Percentiles rank a stretch among this genome's conserved stretches.
Evolutionary conservation across 2,113 vertebrate genomes (phyloP).

Genomic region (Micronycteris hirsuta): DNA sequence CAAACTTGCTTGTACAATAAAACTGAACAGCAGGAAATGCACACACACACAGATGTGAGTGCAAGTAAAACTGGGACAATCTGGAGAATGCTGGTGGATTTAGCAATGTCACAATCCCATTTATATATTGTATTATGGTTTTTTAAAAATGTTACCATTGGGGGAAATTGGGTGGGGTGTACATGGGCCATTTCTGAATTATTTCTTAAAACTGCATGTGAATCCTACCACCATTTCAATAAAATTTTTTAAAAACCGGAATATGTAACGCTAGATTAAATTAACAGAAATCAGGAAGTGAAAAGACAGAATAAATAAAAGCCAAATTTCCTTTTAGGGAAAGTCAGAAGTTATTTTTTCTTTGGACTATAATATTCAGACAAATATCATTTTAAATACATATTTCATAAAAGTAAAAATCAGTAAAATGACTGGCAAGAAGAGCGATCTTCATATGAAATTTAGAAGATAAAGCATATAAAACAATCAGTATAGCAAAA

Average conservation of each 20-base stretch:
- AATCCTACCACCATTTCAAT: background rate
- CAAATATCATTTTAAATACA: background rate
- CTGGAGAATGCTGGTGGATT: background rate
- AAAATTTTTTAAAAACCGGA: background rate
- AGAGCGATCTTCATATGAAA: background rate
- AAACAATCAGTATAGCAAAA: constrained; percentile 23
- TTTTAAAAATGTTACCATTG: background rate
- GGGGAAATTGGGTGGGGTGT: background rate
- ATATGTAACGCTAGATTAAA: background rate
- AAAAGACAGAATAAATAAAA: background rate
- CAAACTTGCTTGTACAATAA: background rate
- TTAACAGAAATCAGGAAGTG: background rate
- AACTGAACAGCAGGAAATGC: background rate
- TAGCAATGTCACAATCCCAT: background rate
- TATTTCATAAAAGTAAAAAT: constrained; percentile 32
- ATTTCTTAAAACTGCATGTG: background rate
- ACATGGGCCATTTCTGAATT: background rate
- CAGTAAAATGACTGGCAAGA: background rate
- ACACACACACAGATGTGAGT: no score
- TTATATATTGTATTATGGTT: background rate
- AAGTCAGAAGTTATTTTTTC: background rate
- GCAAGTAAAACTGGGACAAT: background rate
- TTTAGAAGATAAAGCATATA: background rate
- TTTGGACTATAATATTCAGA: constrained; percentile 7
- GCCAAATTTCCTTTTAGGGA: background rate